Conservation (phyloP, 2,888 invertebrate genomes). For the Parnassius smintheus region DNA sequence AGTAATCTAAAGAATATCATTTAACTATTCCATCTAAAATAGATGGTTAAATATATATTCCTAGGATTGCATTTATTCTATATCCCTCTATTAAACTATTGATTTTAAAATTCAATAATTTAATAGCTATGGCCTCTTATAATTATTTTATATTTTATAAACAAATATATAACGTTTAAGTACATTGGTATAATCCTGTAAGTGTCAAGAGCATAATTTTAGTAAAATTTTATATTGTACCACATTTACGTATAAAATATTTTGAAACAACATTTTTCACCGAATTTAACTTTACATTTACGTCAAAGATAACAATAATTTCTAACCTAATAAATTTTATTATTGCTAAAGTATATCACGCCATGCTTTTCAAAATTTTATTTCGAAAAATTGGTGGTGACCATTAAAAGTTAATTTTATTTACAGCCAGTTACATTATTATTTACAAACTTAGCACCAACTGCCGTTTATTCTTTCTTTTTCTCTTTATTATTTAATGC, state of each 20-base stretch:
- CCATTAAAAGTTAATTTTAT: conserved; percentile 8
- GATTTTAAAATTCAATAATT: conserved; percentile 2
- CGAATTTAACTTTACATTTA: not conserved
- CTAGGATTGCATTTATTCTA: not conserved
- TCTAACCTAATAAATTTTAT: too few species aligned
- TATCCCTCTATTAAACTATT: conserved; percentile 10
- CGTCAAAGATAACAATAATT: too few species aligned
- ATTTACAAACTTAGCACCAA: conserved; percentile 23
- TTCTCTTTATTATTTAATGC: conserved; percentile 29
- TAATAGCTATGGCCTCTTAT: conserved; percentile 2
- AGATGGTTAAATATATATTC: not conserved
- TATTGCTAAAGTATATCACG: not conserved
- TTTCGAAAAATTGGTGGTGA: not conserved
- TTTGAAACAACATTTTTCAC: not conserved
- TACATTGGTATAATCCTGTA: not conserved
- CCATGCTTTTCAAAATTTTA: not conserved
- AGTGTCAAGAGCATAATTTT: too few species aligned
- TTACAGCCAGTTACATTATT: conserved; percentile 30
- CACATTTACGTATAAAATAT: not conserved
- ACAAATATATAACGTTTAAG: not conserved
- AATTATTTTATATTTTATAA: not conserved
- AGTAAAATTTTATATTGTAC: not conserved
- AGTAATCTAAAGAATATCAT: too few species aligned
- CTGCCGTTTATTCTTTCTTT: conserved; percentile 32
- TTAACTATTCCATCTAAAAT: conserved; percentile 1